Evolutionary conservation across 2,888 invertebrate species (phyloP), one percentile per base, ranked within the genome.

Genomic region (Clostera curtula): DNA sequence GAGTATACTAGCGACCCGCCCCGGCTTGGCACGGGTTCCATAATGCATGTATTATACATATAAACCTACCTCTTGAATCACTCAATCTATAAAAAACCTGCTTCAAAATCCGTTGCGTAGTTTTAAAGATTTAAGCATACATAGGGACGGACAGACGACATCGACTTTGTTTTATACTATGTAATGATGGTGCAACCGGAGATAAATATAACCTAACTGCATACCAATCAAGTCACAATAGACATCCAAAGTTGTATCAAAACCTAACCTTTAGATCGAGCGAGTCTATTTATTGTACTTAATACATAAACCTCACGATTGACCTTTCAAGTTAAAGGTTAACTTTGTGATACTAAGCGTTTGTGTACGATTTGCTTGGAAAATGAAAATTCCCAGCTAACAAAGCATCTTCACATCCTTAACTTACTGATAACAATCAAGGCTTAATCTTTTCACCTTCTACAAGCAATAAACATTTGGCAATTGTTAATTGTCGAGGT

Each of bases 261-360:
- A 27, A 25, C 8, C 19, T 34, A 32, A 36, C 45, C 42, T 40
- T 43, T 37, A 10, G 36, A 31, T 29, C 19, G 19, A 33, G 31
- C 29, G 29, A 38, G 31, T 25, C 28, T 24, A 32, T 35, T 42
- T 29, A 36, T 36, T 23, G 33, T 29, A 11, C 34, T 25, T 33
- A 29, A 33, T 25, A 5, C 39, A 17, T 34, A 20, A 33, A 31
- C 39, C n/a, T 4, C 26, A 34, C 35, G 27, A 8, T 22, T 43
- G 23, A 39, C 51, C 51, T 49, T 40, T 49, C 18, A 12, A 33
- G 22, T 28, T 38, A 50, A 50, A 48, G 40, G 36, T 40, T 38
- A 47, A 31, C 15, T 21, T 33, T 36, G 1, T 11, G 12, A 12
- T 12, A 21, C 21, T n/a, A 2, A 21, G 12, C n/a, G 3, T 8